Base-by-base conservation (phyloP, 1,140 invertebrate genomes). In the Drosophila orosa region DNA sequence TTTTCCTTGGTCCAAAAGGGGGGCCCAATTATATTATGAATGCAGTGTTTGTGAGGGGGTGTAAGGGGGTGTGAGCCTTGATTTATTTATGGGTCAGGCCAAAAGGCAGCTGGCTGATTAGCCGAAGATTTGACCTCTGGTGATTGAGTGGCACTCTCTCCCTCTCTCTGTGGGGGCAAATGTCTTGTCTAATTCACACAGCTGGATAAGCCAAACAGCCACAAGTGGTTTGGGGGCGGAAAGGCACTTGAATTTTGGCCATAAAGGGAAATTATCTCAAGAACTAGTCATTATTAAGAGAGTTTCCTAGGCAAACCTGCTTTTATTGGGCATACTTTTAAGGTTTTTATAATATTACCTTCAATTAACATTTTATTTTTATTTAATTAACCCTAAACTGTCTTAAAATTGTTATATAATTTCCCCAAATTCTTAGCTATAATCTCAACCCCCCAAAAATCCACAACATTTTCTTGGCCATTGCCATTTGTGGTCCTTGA, bases 111-210 rank as follows among this genome's bases (percentile, higher is more conserved):
- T 79, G 72, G 57, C 76, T 87, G 83, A 87, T 87, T 89, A 83
- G 83, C 79, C 76, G 37, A 13, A 71, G 68, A 73, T 62, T 84
- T 75, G 81, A 85, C 62, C 81, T 65, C 66, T 61, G 65, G 63
- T 80, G 83, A 87, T 87, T 79, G 83, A 89, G 84, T 65, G 73
- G 40, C 72, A 63, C 42, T 22, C 19, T 22, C 39, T 10, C 6
- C n/a, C 13, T 13, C 62, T 68, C 50, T 9, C 13, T 5, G 17
- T 33, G 1, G 22, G 12, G 66, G 24, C 67, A 74, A 74, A 74
- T 77, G 83, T 83, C 75, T 80, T 89, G 72, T 87, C 83, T 82
- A 86, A 87, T 87, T 86, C 60, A 52, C 69, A 61, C 66, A 83
- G 75, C 63, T 56, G 54, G 74, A 65, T 24, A 40, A 27, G 13